Evolutionary conservation across 2,888 invertebrate species (phyloP).

Genomic region (Lasiommata megera): DNA sequence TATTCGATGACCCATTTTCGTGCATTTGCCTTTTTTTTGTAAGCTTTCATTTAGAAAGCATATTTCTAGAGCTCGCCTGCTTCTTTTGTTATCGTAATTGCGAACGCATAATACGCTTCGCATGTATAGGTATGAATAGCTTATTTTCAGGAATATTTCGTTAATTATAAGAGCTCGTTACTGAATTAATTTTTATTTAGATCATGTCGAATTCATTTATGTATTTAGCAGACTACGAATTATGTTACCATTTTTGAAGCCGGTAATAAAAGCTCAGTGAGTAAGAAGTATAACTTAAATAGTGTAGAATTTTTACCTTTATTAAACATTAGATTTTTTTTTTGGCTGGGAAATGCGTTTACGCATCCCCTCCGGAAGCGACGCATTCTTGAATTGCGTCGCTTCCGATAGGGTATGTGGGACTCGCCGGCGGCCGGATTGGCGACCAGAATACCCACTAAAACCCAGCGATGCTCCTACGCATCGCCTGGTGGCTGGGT

Average conservation of each 20-base stretch:
- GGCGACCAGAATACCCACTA: too few species aligned
- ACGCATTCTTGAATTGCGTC: too few species aligned
- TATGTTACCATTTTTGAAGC: not conserved
- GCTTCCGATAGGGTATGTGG: too few species aligned
- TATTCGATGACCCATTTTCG: slow-evolving; percentile 64
- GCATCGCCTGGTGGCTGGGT: too few species aligned
- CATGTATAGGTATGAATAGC: slow-evolving; percentile 19
- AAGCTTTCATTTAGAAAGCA: slow-evolving; percentile 47
- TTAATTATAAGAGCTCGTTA: slow-evolving; percentile 20
- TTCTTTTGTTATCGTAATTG: slow-evolving; percentile 51
- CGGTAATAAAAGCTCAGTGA: not conserved
- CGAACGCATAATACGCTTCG: slow-evolving; percentile 30
- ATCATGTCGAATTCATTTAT: not conserved
- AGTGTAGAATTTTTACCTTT: too few species aligned
- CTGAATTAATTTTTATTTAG: slow-evolving; percentile 3
- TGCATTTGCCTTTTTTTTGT: slow-evolving; percentile 52
- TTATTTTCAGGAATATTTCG: slow-evolving; percentile 24
- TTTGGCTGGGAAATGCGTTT: too few species aligned
- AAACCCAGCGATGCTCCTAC: too few species aligned
- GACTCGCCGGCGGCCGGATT: too few species aligned
- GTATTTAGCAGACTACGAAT: not conserved
- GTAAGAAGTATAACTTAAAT: not conserved
- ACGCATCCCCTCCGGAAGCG: too few species aligned
- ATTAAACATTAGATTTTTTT: too few species aligned
- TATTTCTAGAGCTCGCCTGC: slow-evolving; percentile 46